Base-by-base conservation (phyloP, 35 echinoderm and acorn worm species). In the Ophioderma brevispina region DNA sequence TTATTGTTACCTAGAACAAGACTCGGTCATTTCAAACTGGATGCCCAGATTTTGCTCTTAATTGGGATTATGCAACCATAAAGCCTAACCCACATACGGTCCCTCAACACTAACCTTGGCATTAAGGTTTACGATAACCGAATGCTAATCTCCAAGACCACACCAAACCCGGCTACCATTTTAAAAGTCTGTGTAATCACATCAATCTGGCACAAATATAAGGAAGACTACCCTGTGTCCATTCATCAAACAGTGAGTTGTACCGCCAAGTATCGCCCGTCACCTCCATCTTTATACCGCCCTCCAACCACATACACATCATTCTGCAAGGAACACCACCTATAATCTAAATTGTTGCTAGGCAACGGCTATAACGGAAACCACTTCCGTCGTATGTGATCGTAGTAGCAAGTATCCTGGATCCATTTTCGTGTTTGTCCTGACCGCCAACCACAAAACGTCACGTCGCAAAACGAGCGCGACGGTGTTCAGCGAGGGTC, bases 301-400 rank as follows among this genome's bases (percentile, higher is more conserved):
- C 97, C 97, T 55, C 97, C 94, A 32, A 95, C 85, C 38, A 95
- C 94, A 70, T 99, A 99, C 40, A 99, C 94, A 82, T 99, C 97
- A 81, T 92, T 94, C 78, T 87, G 81, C 30, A 91, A 41, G 10
- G 93, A 88, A 0, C 92, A 90, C 32, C 95, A 93, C 39, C 90
- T 95, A 81, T 99, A 99, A 35, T 93, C 90, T 3, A 81, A 77
- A 37, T 86, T 99, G 17, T 82, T 92, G 40, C 90, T 87, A 19
- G 93, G 93, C 49, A 95, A 91, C 36, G 83, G 83, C 19, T 90
- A 84, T 55, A 99, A 77, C 30, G 93, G 91, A 36, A 88, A 90
- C 97, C 97, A 99, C 90, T 99, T 92, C 25, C 93, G 85, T 1
- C 91, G 87, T 31, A 95, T 85, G 39, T 83, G 88, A 59, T 99